Conservation (phyloP, 2,888 invertebrate species). For the Platerodrilus igneus region DNA sequence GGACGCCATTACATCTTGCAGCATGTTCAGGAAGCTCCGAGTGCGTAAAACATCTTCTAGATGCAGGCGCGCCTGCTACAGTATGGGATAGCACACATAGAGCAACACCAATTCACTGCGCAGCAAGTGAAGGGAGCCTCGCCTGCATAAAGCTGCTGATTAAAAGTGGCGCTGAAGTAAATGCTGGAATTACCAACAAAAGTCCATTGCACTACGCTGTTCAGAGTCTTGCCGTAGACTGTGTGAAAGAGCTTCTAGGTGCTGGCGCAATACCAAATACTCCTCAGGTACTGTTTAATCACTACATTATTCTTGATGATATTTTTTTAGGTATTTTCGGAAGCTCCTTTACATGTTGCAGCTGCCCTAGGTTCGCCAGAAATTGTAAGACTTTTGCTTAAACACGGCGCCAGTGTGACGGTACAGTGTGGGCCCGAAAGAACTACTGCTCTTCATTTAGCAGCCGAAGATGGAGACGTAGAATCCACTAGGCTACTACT, state of each 20-base stretch:
- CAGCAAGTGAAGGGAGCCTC: slow-evolving; percentile 63
- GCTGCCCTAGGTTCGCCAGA: slow-evolving; percentile 66
- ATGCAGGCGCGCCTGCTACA: slow-evolving; percentile 61
- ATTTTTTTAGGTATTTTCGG: slow-evolving; percentile 64
- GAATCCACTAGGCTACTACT: slow-evolving; percentile 70
- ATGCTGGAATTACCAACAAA: slow-evolving; percentile 61
- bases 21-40: slow-evolving; percentile 70
- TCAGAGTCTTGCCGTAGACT: slow-evolving; percentile 67
- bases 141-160: slow-evolving; percentile 61
- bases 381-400: slow-evolving; percentile 68
- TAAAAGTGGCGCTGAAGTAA: slow-evolving; percentile 71
- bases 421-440: slow-evolving; percentile 67
- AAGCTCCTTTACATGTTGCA: slow-evolving; percentile 80
- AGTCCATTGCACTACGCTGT: slow-evolving; percentile 84
- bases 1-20: slow-evolving; percentile 72
- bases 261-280: slow-evolving; percentile 80
- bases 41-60: slow-evolving; percentile 66
- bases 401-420: slow-evolving; percentile 71
- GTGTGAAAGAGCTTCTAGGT: slow-evolving; percentile 66
- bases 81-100: slow-evolving; percentile 67
- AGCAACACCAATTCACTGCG: slow-evolving; percentile 73
- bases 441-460: slow-evolving; percentile 79
- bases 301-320: too few species aligned
- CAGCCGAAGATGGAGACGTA: slow-evolving; percentile 81
- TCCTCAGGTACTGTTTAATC: slow-evolving; percentile 59